These are phyloP conservation scores for Pedionomus torquatus DNA, from an alignment of 2,113 vertebrate genomes.

Conservation along the genomic window DNA sequence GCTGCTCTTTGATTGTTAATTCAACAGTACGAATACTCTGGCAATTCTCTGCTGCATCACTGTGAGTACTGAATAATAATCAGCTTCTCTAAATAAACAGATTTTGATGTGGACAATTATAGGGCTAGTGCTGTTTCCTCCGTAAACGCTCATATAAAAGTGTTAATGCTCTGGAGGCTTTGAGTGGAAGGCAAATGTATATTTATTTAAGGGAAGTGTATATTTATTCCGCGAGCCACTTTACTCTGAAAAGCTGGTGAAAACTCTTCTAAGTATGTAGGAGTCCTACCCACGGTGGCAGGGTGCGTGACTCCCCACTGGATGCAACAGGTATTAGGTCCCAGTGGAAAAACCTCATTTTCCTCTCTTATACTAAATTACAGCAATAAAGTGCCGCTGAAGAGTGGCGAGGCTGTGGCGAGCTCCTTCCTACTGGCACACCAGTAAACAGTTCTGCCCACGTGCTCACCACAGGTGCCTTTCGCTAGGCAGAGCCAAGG, in stretches of 20 bases:
- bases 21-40: not conserved
- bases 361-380: not conserved
- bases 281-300: not conserved
- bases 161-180: not conserved
- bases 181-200: not conserved
- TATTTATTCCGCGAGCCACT: not conserved
- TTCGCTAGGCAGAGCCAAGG: not conserved
- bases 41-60: not conserved
- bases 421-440: not conserved
- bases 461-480: not conserved
- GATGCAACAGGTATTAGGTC: not conserved
- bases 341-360: not conserved
- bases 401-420: not conserved
- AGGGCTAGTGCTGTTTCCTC: not conserved
- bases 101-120: not conserved
- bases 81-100: not conserved
- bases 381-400: not conserved
- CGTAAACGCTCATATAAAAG: not conserved
- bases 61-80: not conserved
- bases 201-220: not conserved
- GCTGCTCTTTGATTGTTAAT: not conserved
- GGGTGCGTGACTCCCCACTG: not conserved
- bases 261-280: not conserved
- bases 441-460: not conserved
- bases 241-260: not conserved